Percentiles rank a stretch among this genome's conserved stretches.
Evolutionary conservation across 2,888 invertebrate species (phyloP).

Genomic region (Netelia fuscicornis): DNA sequence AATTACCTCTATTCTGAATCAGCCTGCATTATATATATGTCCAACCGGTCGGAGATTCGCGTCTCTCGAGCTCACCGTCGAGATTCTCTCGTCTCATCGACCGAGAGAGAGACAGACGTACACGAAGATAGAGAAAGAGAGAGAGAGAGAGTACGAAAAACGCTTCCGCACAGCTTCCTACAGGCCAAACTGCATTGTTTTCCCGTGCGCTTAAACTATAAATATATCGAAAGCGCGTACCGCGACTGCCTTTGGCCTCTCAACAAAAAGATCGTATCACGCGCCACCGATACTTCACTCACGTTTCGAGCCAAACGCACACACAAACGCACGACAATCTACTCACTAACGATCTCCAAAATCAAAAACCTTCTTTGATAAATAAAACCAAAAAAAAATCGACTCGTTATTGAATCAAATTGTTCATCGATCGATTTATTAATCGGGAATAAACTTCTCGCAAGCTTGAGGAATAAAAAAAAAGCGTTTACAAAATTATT

Average conservation of each 20-base stretch:
- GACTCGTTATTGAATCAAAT: too few relatives aligned
- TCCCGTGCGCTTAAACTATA: conserved; percentile 78
- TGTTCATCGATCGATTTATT: too few relatives aligned
- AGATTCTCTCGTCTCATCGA: conserved; percentile 1
- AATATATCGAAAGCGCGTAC: conserved; percentile 79
- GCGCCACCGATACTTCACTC: conserved; percentile 78
- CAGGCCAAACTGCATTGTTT: conserved; percentile 82
- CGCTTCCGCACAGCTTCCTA: conserved; percentile 77
- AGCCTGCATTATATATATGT: neutral
- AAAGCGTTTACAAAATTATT: neutral
- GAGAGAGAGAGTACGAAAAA: conserved; percentile 14
- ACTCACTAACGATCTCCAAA: neutral
- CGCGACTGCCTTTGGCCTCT: conserved; percentile 77
- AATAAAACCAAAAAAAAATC: neutral
- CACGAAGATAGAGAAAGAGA: too few relatives aligned
- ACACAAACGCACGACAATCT: neutral
- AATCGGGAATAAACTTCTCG: too few relatives aligned
- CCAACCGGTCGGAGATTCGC: neutral
- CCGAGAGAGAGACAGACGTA: neutral
- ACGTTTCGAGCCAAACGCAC: conserved; percentile 66
- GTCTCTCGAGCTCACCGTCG: neutral
- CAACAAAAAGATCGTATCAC: conserved; percentile 73
- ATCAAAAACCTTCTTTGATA: neutral
- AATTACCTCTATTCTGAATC: too few relatives aligned
- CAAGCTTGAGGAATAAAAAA: neutral